Evolutionary conservation across 1,140 invertebrate species (phyloP).

Genomic region (Drosophila trapezifrons): DNA sequence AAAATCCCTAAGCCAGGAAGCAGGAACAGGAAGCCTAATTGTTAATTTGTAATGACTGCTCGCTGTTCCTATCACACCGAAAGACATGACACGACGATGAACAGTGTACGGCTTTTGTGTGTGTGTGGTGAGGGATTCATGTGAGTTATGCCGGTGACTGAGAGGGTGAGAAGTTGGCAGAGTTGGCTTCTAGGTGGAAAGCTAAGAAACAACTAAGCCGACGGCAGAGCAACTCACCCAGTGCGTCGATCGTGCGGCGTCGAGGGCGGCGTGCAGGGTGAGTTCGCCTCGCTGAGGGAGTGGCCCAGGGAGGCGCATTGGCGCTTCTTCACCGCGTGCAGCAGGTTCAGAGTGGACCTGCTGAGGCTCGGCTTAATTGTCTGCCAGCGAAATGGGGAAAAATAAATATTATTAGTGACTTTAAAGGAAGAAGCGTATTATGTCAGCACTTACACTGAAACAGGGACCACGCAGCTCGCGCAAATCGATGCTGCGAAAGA

Average conservation of each 20-base stretch:
- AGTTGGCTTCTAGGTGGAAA: conserved; percentile 39
- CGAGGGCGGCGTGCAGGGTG: conserved; percentile 82
- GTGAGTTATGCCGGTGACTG: conserved; percentile 36
- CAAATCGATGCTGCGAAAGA: conserved; percentile 94
- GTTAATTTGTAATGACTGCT: conserved; percentile 9
- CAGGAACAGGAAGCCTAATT: not conserved
- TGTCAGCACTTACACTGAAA: conserved; percentile 85
- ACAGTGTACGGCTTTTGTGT: conserved; percentile 19
- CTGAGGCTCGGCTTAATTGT: conserved; percentile 84
- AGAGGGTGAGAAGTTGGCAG: conserved; percentile 21
- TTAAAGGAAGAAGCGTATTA: not conserved
- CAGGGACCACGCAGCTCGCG: conserved; percentile 90
- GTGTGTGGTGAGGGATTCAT: conserved; percentile 14
- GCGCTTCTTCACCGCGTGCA: conserved; percentile 82
- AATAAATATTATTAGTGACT: too few relatives aligned
- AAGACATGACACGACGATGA: conserved; percentile 33
- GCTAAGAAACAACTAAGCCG: conserved; percentile 11
- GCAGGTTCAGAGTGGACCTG: conserved; percentile 78
- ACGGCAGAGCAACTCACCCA: conserved; percentile 68
- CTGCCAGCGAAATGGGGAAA: conserved; percentile 40
- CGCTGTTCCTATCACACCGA: conserved; percentile 12
- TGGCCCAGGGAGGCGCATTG: conserved; percentile 81
- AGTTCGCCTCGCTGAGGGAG: conserved; percentile 83
- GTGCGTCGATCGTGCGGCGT: conserved; percentile 82
- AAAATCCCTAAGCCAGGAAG: not conserved